Evolutionary conservation across 2,797 vertebrate genomes (phyloP).

Genomic region (Sylvilagus floridanus): DNA sequence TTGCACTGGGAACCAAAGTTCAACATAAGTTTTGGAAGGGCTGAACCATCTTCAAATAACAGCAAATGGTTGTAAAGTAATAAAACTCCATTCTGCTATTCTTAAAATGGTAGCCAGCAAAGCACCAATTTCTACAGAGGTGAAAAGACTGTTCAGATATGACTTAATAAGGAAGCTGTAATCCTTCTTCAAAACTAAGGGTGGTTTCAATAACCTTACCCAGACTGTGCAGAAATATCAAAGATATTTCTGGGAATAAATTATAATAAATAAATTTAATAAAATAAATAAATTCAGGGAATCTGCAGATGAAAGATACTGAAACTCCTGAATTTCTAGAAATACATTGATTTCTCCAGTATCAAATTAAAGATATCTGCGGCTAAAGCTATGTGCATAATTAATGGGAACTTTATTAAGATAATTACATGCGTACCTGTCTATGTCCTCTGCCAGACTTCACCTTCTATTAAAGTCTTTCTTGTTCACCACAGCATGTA

Average conservation of each 20-base stretch:
- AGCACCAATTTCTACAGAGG: not conserved
- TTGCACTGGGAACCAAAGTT: too few species aligned
- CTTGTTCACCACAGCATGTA: not conserved
- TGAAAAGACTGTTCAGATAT: not conserved
- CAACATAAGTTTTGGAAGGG: too few species aligned
- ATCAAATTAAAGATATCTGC: not conserved
- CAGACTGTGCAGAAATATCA: not conserved
- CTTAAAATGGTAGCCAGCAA: not conserved
- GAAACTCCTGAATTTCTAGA: not conserved
- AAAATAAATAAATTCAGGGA: not conserved
- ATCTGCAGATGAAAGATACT: not conserved
- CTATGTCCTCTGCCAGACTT: not conserved
- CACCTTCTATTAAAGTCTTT: not conserved
- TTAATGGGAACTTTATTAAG: not conserved
- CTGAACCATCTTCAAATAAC: too few species aligned
- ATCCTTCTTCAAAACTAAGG: not conserved
- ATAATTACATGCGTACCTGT: not conserved
- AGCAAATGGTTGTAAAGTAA: not conserved
- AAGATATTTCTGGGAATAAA: not conserved
- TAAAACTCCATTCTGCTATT: not conserved
- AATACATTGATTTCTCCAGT: not conserved
- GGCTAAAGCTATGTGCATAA: not conserved
- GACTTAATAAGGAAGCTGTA: not conserved
- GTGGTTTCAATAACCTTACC: fast-evolving
- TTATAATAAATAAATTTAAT: too few species aligned